Base-by-base conservation (phyloP, 2,797 vertebrate genomes). In the Hydrocynus forskahlii region DNA sequence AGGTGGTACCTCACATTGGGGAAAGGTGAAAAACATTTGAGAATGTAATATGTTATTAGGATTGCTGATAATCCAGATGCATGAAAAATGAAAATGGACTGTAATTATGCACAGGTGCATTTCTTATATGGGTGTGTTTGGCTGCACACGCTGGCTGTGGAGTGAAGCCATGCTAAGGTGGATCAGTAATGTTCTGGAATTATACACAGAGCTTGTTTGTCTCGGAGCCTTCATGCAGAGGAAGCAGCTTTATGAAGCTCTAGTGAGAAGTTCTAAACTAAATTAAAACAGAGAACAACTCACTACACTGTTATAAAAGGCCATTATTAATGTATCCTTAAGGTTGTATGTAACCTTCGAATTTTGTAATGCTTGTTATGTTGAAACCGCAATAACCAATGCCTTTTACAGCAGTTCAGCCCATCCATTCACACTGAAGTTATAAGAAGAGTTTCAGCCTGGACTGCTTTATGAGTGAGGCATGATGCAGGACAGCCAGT, bases 201-300 rank as follows among this genome's bases (percentile, higher is more conserved):
- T 68, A 45, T n/a, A 70, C 50, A 48, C n/a, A n/a, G 4, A 68
- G 63, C 75, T 82, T 75, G 76, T 86, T 84, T 84, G 71, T 86
- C 81, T 84, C 62, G 12, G 59, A 29, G 79, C 62, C 76, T 83
- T 72, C 78, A 68, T 68, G 63, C 72, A 79, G 78, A 75, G 77
- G 81, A 87, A 88, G 81, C 74, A 72, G 84, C 85, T 87, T 89
- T 85, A 90, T 84, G 88, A 87, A 86, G 71, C 85, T 81, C 85
- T 88, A 87, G 89, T 73, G 83, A 87, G 84, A 70, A 81, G 55
- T 83, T 88, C 80, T 84, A 84, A 86, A 86, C 84, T 84, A 84
- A 86, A 86, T 82, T 87, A 82, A 86, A 79, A 83, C 59, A 54
- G 74, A 79, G 80, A 54, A 83, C 83, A 29, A 83, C 81, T 85